Percentiles rank a stretch among this genome's conserved stretches.
These are phyloP conservation scores for Caranx melampygus DNA, from an alignment of 2,113 vertebrate species.

Conservation along the genomic window DNA sequence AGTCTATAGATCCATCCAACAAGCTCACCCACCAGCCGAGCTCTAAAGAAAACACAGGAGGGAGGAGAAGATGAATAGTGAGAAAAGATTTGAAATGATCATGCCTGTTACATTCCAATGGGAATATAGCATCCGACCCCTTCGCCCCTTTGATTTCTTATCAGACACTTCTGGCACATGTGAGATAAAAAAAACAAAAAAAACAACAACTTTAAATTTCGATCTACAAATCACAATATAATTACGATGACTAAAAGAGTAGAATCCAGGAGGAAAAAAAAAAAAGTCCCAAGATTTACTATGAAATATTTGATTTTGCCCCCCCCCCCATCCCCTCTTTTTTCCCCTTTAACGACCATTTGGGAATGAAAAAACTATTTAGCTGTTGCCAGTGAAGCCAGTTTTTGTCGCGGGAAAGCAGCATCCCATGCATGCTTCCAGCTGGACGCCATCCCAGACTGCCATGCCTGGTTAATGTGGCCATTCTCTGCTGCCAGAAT, in stretches of 20 bases:
- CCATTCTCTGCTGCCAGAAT: slow-evolving; percentile 77
- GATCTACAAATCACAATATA: slow-evolving; percentile 77
- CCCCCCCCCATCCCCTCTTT: neutral
- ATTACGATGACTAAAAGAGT: slow-evolving; percentile 63
- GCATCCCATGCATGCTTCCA: slow-evolving; percentile 74
- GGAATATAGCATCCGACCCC: slow-evolving; percentile 35
- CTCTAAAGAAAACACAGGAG: slow-evolving; percentile 45
- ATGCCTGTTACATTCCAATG: slow-evolving; percentile 74
- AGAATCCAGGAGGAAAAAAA: slow-evolving; percentile 58
- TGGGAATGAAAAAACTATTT: slow-evolving; percentile 73
- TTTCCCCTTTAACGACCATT: slow-evolving; percentile 43
- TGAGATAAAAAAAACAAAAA: slow-evolving; percentile 79
- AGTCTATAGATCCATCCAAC: slow-evolving; percentile 61
- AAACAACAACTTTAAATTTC: slow-evolving; percentile 57
- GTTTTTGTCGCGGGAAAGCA: slow-evolving; percentile 70
- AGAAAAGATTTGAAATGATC: slow-evolving; percentile 65
- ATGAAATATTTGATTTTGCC: slow-evolving; percentile 39
- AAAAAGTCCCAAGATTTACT: slow-evolving; percentile 57
- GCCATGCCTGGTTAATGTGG: slow-evolving; percentile 82
- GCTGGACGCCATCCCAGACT: slow-evolving; percentile 83
- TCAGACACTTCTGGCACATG: slow-evolving; percentile 73
- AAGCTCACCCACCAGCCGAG: slow-evolving; percentile 52
- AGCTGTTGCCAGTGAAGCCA: slow-evolving; percentile 69
- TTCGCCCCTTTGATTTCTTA: slow-evolving; percentile 44
- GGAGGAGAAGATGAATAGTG: slow-evolving; percentile 69